phyloP scores from a whole-genome alignment of 2,888 invertebrate species.

The Nematopogon swammerdamellus region DNA sequence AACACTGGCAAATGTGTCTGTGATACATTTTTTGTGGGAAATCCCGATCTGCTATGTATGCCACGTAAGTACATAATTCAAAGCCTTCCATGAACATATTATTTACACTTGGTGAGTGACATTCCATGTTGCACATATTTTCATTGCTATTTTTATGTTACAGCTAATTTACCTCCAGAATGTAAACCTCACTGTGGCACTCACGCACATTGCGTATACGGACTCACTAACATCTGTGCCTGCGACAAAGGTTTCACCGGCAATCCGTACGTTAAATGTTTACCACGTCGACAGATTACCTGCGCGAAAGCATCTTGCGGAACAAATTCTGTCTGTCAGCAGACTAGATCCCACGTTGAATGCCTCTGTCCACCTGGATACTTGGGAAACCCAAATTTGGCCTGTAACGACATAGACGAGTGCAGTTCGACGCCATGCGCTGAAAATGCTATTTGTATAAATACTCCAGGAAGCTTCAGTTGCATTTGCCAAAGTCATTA shows the following conservation, averaged over 20 bases:
- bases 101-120: not conserved
- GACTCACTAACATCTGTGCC: constrained; percentile 70
- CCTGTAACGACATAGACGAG: constrained; percentile 82
- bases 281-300: constrained; percentile 64
- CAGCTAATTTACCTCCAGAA: constrained; percentile 72
- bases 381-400: constrained; percentile 82
- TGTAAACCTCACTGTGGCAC: constrained; percentile 78
- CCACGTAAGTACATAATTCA: constrained; percentile 67
- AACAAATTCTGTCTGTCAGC: constrained; percentile 73
- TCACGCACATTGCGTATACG: constrained; percentile 87
- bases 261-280: constrained; percentile 84
- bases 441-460: constrained; percentile 84
- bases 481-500: constrained; percentile 84
- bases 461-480: constrained; percentile 84
- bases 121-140: constrained; percentile 1
- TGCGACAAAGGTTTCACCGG: constrained; percentile 83
- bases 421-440: constrained; percentile 78
- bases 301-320: constrained; percentile 76
- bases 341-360: constrained; percentile 69
- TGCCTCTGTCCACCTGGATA: constrained; percentile 83
- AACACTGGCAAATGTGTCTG: constrained; percentile 81
- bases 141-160: constrained; percentile 20
- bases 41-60: constrained; percentile 86
- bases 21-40: constrained; percentile 83
- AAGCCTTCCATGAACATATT: no score